Evolutionary conservation across 2,888 invertebrate genomes (phyloP).

Genomic region (Pristionchus mayeri): DNA sequence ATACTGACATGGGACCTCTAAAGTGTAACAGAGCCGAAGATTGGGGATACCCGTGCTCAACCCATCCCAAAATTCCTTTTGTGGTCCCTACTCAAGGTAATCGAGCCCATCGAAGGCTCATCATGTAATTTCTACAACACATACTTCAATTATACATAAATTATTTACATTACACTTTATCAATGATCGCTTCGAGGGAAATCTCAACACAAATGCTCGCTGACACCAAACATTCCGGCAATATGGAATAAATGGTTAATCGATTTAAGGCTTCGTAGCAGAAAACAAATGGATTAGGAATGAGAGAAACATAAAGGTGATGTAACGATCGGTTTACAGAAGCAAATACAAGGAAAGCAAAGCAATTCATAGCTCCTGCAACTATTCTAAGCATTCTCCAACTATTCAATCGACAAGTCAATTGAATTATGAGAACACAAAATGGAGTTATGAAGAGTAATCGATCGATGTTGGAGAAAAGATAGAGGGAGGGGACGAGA

Average conservation of each 20-base stretch:
- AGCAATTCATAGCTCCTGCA: constrained; percentile 13
- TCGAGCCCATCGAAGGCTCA: too few relatives aligned
- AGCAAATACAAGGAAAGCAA: neutral
- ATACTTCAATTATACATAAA: neutral
- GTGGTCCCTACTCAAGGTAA: too few relatives aligned
- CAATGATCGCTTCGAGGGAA: neutral
- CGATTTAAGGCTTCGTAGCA: constrained; percentile 5
- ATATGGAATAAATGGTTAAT: neutral
- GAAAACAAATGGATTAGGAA: neutral
- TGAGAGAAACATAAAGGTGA: neutral
- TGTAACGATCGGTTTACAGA: neutral
- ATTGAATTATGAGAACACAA: constrained; percentile 13
- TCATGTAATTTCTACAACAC: neutral
- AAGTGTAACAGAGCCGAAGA: too few relatives aligned
- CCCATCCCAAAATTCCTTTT: too few relatives aligned
- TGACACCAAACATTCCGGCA: neutral
- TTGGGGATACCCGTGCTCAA: too few relatives aligned
- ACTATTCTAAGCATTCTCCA: neutral
- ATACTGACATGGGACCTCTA: too few relatives aligned
- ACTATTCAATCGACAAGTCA: neutral
- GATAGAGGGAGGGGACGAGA: neutral
- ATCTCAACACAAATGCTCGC: neutral
- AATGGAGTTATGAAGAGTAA: neutral
- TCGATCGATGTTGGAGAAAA: constrained; percentile 14
- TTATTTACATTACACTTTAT: neutral